Evolutionary conservation across 2,113 vertebrate species (phyloP).

Genomic region (Mus spicilegus): DNA sequence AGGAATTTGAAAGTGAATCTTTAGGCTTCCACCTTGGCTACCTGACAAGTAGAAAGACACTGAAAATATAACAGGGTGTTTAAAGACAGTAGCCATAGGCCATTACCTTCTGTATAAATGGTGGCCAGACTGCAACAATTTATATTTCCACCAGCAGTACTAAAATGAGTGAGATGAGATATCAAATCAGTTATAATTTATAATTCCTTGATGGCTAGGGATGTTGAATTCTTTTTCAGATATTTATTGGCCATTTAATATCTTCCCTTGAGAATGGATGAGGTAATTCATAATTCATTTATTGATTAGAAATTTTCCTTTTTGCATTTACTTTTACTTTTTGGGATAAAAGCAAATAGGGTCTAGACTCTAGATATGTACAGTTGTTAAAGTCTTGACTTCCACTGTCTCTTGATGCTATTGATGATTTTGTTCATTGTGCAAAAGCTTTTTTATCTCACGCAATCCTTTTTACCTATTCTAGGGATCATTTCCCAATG

Average conservation of each 20-base stretch:
- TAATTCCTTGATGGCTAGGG: not conserved
- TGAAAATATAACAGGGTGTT: not conserved
- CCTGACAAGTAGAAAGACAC: not conserved
- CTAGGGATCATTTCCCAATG: not conserved
- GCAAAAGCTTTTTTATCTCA: not conserved
- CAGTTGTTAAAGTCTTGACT: not conserved
- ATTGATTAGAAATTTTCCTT: not conserved
- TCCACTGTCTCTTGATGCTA: not conserved
- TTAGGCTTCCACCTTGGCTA: not conserved
- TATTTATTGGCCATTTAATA: not conserved
- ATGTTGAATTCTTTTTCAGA: not conserved
- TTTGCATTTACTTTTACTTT: not conserved
- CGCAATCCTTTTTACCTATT: not conserved
- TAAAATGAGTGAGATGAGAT: not conserved
- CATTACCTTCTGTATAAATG: not conserved
- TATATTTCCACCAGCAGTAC: too few relatives aligned
- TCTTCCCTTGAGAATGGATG: not conserved
- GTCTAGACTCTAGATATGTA: not conserved
- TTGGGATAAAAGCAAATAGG: too few relatives aligned
- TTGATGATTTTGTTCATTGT: not conserved
- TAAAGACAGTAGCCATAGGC: not conserved
- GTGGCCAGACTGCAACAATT: not conserved
- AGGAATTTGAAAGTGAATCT: not conserved
- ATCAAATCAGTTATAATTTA: not conserved
- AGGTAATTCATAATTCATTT: not conserved